Percentiles rank a stretch among this genome's conserved stretches.
Evolutionary conservation across 2,888 invertebrate genomes (phyloP).

Genomic region (Apantesis nais): DNA sequence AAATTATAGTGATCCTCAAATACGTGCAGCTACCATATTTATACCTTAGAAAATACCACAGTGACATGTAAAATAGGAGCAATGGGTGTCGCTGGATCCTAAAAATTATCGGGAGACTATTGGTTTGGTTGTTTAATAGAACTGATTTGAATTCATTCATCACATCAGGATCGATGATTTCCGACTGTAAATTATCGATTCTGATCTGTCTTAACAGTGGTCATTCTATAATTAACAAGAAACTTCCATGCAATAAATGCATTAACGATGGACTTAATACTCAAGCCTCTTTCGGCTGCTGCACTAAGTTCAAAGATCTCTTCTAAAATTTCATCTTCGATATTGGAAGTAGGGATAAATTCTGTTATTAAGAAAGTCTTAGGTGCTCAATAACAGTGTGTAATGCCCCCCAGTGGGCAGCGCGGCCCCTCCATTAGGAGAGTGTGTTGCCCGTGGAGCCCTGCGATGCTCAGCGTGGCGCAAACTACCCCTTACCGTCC

Average conservation of each 20-base stretch:
- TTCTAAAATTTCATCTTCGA: constrained; percentile 30
- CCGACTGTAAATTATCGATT: too few relatives aligned
- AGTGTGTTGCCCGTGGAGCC: constrained; percentile 67
- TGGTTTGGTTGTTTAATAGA: neutral
- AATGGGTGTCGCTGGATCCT: neutral
- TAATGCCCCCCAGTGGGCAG: constrained; percentile 70
- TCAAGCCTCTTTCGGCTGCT: constrained; percentile 14
- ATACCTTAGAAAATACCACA: neutral
- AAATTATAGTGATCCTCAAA: constrained; percentile 7
- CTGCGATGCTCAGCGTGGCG: constrained; percentile 73
- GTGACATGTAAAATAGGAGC: neutral
- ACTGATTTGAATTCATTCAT: neutral
- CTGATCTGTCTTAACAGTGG: constrained; percentile 1
- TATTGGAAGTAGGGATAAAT: constrained; percentile 56
- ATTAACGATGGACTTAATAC: constrained; percentile 30
- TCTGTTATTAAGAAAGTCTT: constrained; percentile 70
- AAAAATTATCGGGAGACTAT: neutral
- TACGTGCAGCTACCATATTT: neutral
- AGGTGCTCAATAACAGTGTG: constrained; percentile 73
- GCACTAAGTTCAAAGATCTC: constrained; percentile 23
- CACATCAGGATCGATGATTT: too few relatives aligned
- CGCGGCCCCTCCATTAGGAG: constrained; percentile 73
- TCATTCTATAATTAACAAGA: too few relatives aligned
- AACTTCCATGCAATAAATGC: too few relatives aligned
- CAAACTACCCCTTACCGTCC: constrained; percentile 45